Evolutionary conservation across 2,888 invertebrate genomes (phyloP), one percentile per base, ranked within the genome.

Genomic region (Serripes groenlandicus): DNA sequence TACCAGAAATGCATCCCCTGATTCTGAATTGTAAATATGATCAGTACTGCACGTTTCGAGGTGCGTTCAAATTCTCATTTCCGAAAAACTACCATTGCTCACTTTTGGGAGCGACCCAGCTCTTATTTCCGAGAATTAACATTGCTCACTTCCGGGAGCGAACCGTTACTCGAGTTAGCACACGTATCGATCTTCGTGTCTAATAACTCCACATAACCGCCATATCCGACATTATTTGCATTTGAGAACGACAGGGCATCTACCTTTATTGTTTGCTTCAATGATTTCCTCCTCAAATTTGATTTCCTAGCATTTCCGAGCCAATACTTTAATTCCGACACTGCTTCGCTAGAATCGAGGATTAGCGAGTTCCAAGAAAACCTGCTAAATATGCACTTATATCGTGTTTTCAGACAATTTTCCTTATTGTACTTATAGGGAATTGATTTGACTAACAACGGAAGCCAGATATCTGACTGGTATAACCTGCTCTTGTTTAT

Each of bases 121-220:
- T 18, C 7, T 15, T 60, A 7, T 60, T 9, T 28, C 58, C 58
- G 30, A 60, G 9, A 21, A 28, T 23, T 28, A 34, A n/a, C 4
- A 7, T 30, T 15, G 64, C 35, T 64, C 64, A 15, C 64, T 64
- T 64, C 64, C 35, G 64, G 64, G 64, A 64, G 64, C 64, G 3
- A 15, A 9, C 9, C 28, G 23, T 28, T 18, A 11, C 9, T 3
- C n/a, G 42, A 42, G 9, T 42, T 42, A 7, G 7, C 42, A 42
- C 7, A 7, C 9, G 15, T 15, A 42, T 7, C 7, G 15, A 42
- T 42, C 7, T 42, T 7, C 15, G 42, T 11, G 15, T 42, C 42
- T 42, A 42, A 15, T 15, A 42, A 15, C 15, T 42, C 42, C 15
- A 42, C 42, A 42, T 42, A 15, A 7, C 42, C 42, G 15, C 42